A percentile compares a stretch with the other conserved stretches of the same genome.
Conservation (phyloP, 2,888 invertebrate genomes). For the Clunio marinus region DNA sequence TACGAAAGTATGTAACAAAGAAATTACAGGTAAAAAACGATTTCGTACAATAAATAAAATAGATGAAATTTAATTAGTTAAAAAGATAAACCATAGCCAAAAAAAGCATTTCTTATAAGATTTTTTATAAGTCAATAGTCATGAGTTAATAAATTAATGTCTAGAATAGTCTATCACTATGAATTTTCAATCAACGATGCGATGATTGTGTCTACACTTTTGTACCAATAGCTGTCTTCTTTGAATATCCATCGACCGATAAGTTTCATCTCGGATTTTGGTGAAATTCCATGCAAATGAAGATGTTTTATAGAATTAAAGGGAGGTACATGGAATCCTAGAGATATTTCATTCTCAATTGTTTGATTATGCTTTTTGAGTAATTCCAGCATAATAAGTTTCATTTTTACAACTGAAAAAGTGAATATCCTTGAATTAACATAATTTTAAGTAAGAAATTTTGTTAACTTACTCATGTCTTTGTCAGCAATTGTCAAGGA, state of each 20-base stretch:
- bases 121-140: no score
- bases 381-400: background rate
- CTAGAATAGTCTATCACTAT: no score
- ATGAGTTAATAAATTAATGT: background rate
- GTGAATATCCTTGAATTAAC: background rate
- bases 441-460: constrained; percentile 43
- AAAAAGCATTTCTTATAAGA: no score
- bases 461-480: constrained; percentile 59
- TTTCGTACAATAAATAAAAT: no score
- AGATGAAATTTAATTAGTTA: no score
- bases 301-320: constrained; percentile 77
- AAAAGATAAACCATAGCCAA: no score
- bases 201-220: constrained; percentile 56
- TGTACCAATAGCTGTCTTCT: constrained; percentile 77
- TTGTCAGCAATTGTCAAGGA: constrained; percentile 60
- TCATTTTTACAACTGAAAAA: constrained; percentile 22
- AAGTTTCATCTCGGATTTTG: constrained; percentile 68
- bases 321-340: constrained; percentile 91
- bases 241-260: constrained; percentile 63
- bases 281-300: constrained; percentile 82
- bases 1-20: no score
- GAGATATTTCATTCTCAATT: constrained; percentile 50
- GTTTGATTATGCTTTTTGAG: constrained; percentile 40
- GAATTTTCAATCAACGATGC: background rate
- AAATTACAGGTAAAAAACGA: no score